A percentile compares a stretch with the other conserved stretches of the same genome.
phyloP scores from a whole-genome alignment of 2,113 vertebrate species.

The Pomatostomus ruficeps region DNA sequence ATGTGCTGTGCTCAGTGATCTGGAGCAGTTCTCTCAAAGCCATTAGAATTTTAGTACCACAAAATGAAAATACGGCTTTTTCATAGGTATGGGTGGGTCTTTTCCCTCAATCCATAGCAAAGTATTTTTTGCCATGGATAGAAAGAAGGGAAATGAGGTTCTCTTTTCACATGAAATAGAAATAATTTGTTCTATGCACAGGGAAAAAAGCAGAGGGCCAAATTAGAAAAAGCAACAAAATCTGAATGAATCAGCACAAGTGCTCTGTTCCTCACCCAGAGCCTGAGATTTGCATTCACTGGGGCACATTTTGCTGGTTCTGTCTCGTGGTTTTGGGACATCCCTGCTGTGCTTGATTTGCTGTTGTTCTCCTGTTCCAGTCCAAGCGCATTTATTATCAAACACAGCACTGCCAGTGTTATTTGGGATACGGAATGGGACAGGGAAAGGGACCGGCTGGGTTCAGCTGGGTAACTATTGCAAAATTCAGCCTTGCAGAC shows the following conservation, averaged over 20 bases:
- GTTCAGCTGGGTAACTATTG: neutral
- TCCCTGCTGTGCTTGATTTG: neutral
- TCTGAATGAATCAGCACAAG: neutral
- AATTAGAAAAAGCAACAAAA: neutral
- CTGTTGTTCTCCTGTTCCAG: neutral
- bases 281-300: neutral
- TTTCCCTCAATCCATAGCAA: fast-evolving
- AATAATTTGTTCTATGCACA: neutral
- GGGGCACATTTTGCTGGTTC: neutral
- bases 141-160: neutral
- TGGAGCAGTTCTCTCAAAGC: neutral
- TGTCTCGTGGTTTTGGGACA: neutral
- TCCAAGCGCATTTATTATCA: neutral
- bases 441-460: neutral
- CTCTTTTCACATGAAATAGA: neutral
- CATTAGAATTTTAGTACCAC: neutral
- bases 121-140: neutral
- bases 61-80: neutral
- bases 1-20: neutral
- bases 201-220: neutral
- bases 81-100: neutral
- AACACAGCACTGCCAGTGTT: neutral
- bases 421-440: neutral
- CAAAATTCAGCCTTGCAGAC: neutral
- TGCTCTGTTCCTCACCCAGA: fast-evolving